Conservation (phyloP, 92 coral and sea anemone species). For the Phenganax subtilis region DNA sequence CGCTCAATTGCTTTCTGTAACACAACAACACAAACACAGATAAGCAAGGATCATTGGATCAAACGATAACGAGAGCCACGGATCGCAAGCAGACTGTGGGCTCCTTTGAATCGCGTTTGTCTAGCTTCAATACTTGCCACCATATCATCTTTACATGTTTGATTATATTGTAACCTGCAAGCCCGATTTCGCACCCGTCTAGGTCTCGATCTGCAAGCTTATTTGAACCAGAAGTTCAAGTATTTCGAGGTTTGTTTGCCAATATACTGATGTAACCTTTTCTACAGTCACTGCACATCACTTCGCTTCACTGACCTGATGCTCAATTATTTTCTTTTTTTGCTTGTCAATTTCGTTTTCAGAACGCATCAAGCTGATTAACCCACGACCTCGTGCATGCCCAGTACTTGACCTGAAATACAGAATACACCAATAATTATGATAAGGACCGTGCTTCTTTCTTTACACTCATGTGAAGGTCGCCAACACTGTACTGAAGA, state of each 20-base stretch:
- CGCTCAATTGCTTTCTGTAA: slow-evolving; percentile 82
- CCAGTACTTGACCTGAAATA: slow-evolving; percentile 35
- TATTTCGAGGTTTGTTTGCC: too few relatives aligned
- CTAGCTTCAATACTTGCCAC: too few relatives aligned
- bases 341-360: slow-evolving; percentile 65
- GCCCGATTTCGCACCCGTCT: too few relatives aligned
- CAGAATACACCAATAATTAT: background rate
- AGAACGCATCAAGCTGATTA: slow-evolving; percentile 64
- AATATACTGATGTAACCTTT: background rate
- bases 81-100: too few relatives aligned
- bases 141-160: too few relatives aligned
- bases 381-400: slow-evolving; percentile 88
- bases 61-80: too few relatives aligned
- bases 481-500: too few relatives aligned
- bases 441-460: background rate
- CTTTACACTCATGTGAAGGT: background rate
- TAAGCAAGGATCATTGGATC: background rate
- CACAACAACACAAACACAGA: background rate
- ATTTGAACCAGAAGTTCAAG: too few relatives aligned
- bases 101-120: too few relatives aligned
- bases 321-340: slow-evolving; percentile 78
- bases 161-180: too few relatives aligned
- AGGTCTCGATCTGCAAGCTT: too few relatives aligned
- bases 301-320: slow-evolving; percentile 57
- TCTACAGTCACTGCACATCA: background rate